phyloP scores from a whole-genome alignment of 2,797 vertebrate species.

The Phoeniculus purpureus region DNA sequence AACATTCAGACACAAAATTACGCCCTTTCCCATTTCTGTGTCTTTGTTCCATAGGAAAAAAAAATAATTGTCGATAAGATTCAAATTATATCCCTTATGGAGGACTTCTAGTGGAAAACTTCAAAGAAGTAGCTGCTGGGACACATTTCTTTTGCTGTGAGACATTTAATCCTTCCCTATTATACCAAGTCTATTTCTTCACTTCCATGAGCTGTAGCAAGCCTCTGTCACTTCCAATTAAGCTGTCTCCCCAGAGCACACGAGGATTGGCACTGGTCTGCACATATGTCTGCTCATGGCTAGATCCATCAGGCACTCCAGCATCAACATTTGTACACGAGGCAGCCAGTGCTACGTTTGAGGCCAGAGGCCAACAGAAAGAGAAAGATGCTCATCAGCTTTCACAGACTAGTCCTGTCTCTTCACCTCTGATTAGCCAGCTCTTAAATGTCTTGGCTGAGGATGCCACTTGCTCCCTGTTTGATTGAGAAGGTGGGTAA shows the following conservation, averaged over 20 bases:
- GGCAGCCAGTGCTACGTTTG: not conserved
- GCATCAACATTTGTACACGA: rapidly evolving
- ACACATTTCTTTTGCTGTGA: not conserved
- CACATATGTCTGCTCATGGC: not conserved
- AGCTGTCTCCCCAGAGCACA: not conserved
- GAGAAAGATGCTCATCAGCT: not conserved
- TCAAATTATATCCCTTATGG: not conserved
- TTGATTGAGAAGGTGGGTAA: slow-evolving; percentile 7
- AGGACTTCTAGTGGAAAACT: not conserved
- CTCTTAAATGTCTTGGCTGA: not conserved
- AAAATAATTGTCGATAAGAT: not conserved
- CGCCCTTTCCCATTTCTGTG: not conserved
- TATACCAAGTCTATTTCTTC: not conserved
- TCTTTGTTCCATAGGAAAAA: not conserved
- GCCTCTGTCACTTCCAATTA: not conserved
- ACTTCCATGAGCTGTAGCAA: not conserved
- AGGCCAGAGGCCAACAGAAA: not conserved
- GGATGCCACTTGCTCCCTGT: not conserved
- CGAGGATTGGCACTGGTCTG: not conserved
- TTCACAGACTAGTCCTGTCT: not conserved
- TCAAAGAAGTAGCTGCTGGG: not conserved
- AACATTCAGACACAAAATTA: not conserved
- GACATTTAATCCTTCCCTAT: not conserved
- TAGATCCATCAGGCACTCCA: not conserved
- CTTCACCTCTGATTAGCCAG: slow-evolving; percentile 20